These are phyloP conservation scores for Fregetta grallaria DNA, from an alignment of 2,113 vertebrate genomes.

Conservation along the genomic window DNA sequence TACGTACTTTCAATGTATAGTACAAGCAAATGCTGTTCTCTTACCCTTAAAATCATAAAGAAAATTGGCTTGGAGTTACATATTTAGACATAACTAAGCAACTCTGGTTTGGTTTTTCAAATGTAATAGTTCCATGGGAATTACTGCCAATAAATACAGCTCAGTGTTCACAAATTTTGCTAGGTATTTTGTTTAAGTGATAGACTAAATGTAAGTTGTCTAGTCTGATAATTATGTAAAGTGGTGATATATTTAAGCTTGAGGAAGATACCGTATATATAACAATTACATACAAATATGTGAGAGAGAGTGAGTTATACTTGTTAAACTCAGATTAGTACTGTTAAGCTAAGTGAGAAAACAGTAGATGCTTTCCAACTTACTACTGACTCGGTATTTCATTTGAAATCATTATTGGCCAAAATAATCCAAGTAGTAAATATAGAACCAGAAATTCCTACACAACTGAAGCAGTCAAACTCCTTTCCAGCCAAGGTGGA, in stretches of 20 bases:
- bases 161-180: neutral
- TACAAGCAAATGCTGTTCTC: neutral
- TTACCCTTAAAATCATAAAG: neutral
- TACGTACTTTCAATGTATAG: neutral
- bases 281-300: neutral
- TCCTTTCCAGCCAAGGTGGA: neutral
- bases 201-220: neutral
- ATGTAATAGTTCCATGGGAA: neutral
- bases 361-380: neutral
- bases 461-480: neutral
- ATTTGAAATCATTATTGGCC: neutral
- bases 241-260: neutral
- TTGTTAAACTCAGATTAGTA: neutral
- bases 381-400: neutral
- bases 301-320: neutral
- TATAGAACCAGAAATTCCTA: neutral
- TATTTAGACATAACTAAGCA: neutral
- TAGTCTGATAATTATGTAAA: constrained; percentile 33
- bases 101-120: neutral
- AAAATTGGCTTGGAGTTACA: neutral
- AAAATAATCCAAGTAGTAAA: neutral
- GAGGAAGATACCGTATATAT: neutral
- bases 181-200: neutral
- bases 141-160: neutral
- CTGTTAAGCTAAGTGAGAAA: neutral